Base-by-base conservation (phyloP, 2,113 vertebrate species). In the Rhinogobius similis region DNA sequence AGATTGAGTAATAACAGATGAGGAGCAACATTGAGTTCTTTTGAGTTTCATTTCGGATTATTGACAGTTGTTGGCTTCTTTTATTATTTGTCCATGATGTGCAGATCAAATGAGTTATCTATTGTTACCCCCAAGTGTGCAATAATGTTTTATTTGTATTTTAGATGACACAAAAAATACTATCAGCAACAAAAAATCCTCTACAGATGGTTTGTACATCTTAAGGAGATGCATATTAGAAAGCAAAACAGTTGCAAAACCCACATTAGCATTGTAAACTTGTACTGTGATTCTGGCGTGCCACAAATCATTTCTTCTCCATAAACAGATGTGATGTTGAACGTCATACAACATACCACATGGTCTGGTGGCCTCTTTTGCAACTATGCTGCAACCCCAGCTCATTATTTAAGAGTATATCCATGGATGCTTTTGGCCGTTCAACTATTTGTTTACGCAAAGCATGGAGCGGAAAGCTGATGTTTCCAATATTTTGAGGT, bases 361-460 rank as follows among this genome's bases (percentile, higher is more conserved):
- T 43, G 62, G 39, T 41, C 39, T 63, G 38, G n/a, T 81, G 48
- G 20, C 14, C n/a, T 67, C 32, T 46, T 73, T 66, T 77, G 16
- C 52, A 69, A 24, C 44, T 72, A 27, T 59, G 32, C 63, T 81
- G 43, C 78, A 65, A 69, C 67, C 67, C 67, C 48, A 27, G 56
- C 41, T 55, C 32, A 53, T 70, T 69, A 62, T 70, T 62, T 73
- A 70, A 70, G 24, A 56, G 53, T 76, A 74, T 72, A 70, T 38
- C 63, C 65, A 77, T 66, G 62, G 20, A 84, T 81, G 69, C 75
- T 79, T 75, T 67, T 77, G 75, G 76, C 62, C 70, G 63, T 56
- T 46, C 26, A 75, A 76, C 75, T 76, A 81, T 82, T 87, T 88
- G 81, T 85, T 86, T 81, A 73, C 68, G 62, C 50, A 80, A 69